Percentiles rank a stretch among this genome's conserved stretches.
Conservation (phyloP, 2,797 vertebrate species). For the Onychomys torridus region DNA sequence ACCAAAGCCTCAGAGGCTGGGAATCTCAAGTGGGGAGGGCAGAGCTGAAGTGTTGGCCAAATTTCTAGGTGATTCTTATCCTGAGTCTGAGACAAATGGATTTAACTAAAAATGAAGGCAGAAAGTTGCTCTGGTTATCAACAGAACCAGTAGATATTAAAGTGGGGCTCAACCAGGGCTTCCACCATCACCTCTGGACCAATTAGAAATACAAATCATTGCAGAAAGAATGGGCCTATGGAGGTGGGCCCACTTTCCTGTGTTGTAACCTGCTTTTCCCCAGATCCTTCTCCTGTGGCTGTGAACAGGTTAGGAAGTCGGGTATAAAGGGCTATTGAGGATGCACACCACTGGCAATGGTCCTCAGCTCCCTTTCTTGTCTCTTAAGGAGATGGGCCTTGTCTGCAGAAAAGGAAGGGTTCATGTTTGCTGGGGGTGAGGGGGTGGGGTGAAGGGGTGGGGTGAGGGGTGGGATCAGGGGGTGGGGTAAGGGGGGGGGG, state of each 20-base stretch:
- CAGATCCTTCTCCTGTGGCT: neutral
- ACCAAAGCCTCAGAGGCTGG: neutral
- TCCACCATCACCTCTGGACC: neutral
- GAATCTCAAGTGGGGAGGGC: neutral
- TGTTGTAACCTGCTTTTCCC: neutral
- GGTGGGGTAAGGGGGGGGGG: neutral
- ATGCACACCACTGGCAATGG: neutral
- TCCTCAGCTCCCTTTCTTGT: neutral
- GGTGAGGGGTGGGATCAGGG: too few relatives aligned
- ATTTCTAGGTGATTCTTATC: neutral
- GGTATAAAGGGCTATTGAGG: neutral
- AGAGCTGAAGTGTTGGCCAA: neutral
- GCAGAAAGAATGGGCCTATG: neutral
- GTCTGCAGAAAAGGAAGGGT: neutral
- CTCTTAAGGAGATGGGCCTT: neutral
- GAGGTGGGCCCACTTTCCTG: neutral
- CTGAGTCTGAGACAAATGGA: neutral
- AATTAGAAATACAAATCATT: neutral
- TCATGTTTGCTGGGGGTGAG: neutral
- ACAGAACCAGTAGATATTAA: neutral
- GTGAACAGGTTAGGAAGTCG: neutral
- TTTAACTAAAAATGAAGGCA: constrained; percentile 3
- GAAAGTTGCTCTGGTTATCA: neutral
- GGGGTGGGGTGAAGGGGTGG: too few relatives aligned
- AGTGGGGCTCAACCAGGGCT: neutral